Percentiles rank a stretch among this genome's conserved stretches.
Evolutionary conservation across 1,140 invertebrate genomes (phyloP).

Genomic region (Anadara kagoshimensis): DNA sequence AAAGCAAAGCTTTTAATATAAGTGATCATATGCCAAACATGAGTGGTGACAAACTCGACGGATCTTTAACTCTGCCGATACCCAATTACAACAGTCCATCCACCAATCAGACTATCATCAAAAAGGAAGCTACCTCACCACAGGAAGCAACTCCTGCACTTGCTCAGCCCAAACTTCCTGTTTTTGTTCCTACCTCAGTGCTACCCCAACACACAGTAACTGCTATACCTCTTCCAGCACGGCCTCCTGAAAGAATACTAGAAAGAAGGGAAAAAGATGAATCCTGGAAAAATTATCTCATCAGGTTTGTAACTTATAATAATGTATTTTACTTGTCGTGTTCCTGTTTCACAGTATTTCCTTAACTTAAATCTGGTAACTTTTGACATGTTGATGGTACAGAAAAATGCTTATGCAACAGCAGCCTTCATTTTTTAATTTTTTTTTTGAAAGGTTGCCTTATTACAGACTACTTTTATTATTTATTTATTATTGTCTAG

Average conservation of each 20-base stretch:
- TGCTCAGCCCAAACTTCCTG: slow-evolving; percentile 19
- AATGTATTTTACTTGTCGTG: too few species aligned
- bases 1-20: too few species aligned
- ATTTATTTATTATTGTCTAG: too few species aligned
- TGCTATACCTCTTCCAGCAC: background rate
- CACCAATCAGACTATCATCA: background rate
- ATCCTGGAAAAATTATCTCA: slow-evolving; percentile 79
- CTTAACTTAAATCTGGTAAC: too few species aligned
- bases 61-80: slow-evolving; percentile 60
- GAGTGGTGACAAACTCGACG: slow-evolving; percentile 48
- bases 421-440: too few species aligned
- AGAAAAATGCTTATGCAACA: too few species aligned
- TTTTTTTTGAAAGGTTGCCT: too few species aligned
- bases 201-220: slow-evolving; percentile 2
- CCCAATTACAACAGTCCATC: slow-evolving; percentile 16
- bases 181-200: slow-evolving; percentile 12
- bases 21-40: background rate
- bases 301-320: slow-evolving; percentile 61
- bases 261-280: slow-evolving; percentile 73
- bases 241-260: background rate
- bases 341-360: too few species aligned
- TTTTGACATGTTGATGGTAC: too few species aligned
- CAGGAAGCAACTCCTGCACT: slow-evolving; percentile 11
- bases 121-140: background rate
- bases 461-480: too few species aligned